These are phyloP conservation scores for Peromyscus eremicus DNA, from an alignment of 2,797 vertebrate species.

Conservation along the genomic window DNA sequence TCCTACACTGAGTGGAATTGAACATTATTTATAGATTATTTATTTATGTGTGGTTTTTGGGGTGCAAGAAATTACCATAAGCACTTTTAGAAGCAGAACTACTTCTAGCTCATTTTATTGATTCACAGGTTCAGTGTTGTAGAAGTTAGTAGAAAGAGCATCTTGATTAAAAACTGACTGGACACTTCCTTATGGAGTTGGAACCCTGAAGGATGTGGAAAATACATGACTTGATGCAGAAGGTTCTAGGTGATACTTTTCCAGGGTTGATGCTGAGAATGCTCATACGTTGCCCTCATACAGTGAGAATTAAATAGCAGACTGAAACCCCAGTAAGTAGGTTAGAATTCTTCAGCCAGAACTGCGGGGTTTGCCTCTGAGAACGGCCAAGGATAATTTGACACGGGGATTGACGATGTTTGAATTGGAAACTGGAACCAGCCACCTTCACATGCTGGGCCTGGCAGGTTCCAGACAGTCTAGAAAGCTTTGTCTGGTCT, in stretches of 20 bases:
- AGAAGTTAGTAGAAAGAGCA: slow-evolving; percentile 12
- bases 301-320: neutral
- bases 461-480: neutral
- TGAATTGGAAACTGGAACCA: neutral
- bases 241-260: neutral
- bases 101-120: neutral
- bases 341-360: neutral
- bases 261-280: neutral
- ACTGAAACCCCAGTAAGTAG: neutral
- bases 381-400: neutral
- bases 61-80: neutral
- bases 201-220: neutral
- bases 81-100: neutral
- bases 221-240: neutral
- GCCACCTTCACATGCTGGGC: neutral
- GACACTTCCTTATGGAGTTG: neutral
- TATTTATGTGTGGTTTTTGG: neutral
- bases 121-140: neutral
- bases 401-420: neutral
- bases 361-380: neutral
- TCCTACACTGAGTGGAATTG: neutral
- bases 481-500: neutral
- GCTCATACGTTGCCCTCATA: neutral
- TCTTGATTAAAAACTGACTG: neutral
- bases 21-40: neutral